A percentile compares a stretch with the other conserved stretches of the same genome.
These are phyloP conservation scores for Telmatochromis sp. DNA, from an alignment of 2,113 vertebrate genomes.

Conservation along the genomic window DNA sequence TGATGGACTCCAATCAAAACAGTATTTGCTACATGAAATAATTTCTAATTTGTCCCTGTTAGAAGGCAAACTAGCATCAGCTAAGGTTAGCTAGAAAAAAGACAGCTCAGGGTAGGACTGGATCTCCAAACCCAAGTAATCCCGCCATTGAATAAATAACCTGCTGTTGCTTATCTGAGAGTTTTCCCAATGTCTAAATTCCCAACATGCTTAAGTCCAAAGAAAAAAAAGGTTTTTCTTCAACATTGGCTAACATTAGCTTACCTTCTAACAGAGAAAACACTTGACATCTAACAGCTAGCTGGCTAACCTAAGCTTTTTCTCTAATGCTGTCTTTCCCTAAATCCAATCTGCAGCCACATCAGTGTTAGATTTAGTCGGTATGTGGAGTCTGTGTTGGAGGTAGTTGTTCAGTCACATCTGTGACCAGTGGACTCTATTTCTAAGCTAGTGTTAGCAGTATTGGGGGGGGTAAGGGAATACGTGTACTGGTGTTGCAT, in stretches of 20 bases:
- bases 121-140: background rate
- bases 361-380: background rate
- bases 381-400: background rate
- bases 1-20: background rate
- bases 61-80: background rate
- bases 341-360: background rate
- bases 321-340: background rate
- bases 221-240: background rate
- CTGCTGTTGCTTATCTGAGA: background rate
- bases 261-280: background rate
- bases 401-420: background rate
- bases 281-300: background rate
- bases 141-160: background rate
- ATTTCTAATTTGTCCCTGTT: background rate
- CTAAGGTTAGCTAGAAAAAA: background rate
- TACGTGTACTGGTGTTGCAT: background rate
- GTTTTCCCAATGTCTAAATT: background rate
- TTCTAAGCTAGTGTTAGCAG: background rate
- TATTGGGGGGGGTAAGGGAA: background rate
- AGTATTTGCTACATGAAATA: background rate
- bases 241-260: background rate
- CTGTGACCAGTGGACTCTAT: background rate
- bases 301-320: background rate
- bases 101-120: background rate
- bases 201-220: background rate